These are phyloP conservation scores for Actinia tenebrosa DNA, from an alignment of 64 coral and sea anemone species.

Conservation along the genomic window DNA sequence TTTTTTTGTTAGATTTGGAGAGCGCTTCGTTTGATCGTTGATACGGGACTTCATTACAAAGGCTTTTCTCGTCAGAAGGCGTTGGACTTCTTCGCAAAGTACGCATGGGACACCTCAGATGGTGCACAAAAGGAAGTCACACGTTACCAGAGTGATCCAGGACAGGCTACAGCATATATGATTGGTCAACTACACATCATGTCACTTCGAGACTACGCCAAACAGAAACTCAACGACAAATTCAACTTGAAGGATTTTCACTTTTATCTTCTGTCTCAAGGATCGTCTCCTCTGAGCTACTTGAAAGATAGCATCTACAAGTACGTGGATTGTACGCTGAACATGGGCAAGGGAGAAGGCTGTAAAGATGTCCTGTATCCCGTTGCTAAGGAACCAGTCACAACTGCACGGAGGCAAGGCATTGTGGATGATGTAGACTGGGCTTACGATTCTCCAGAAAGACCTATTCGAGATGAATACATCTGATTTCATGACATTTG, in stretches of 20 bases:
- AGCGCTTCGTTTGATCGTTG: constrained; percentile 51
- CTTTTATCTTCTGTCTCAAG: constrained; percentile 54
- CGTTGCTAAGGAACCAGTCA: constrained; percentile 3
- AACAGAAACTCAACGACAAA: constrained; percentile 19
- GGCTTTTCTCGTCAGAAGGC: constrained; percentile 29
- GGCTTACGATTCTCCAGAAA: constrained; percentile 15
- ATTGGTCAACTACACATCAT: constrained; percentile 59
- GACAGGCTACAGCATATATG: constrained; percentile 61
- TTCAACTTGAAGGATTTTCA: constrained; percentile 56
- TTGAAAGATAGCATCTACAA: constrained; percentile 39
- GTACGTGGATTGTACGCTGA: constrained; percentile 40
- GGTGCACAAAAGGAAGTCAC: constrained; percentile 46
- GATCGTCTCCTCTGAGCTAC: constrained; percentile 53
- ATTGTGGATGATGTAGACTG: constrained; percentile 26
- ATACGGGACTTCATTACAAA: constrained; percentile 58
- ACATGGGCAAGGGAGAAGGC: constrained; percentile 20
- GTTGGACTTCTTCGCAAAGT: constrained; percentile 23
- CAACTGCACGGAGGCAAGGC: neutral
- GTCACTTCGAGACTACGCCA: constrained; percentile 41
- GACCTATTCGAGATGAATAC: neutral
- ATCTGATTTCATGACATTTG: neutral
- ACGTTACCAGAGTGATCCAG: constrained; percentile 50
- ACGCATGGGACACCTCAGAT: constrained; percentile 52
- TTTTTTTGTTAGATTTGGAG: constrained; percentile 36
- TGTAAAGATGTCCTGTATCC: constrained; percentile 43